These are phyloP conservation scores for Egretta garzetta DNA, from an alignment of 2,113 vertebrate genomes.

Conservation along the genomic window DNA sequence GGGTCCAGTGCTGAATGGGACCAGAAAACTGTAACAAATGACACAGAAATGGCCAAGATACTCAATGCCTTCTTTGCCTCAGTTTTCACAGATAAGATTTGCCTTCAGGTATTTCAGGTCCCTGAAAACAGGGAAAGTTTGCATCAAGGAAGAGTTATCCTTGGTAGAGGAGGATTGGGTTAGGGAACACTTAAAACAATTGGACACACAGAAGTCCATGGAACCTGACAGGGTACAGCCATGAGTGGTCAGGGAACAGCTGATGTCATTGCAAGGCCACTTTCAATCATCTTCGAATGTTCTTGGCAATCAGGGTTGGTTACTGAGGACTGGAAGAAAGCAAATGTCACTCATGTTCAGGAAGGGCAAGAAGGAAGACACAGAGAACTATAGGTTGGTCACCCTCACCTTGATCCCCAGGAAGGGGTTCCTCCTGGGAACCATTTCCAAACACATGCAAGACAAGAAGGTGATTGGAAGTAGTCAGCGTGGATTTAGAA, in stretches of 20 bases:
- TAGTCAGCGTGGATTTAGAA: neutral
- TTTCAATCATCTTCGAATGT: neutral
- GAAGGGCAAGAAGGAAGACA: neutral
- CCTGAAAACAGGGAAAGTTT: neutral
- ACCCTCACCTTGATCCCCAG: neutral
- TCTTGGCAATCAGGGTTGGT: neutral
- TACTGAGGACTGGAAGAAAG: neutral
- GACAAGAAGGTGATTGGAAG: neutral
- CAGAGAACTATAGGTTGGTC: neutral
- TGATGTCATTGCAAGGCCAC: neutral
- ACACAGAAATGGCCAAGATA: neutral
- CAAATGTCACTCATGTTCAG: neutral
- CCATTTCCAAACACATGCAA: neutral
- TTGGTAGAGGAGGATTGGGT: neutral
- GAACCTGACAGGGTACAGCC: neutral
- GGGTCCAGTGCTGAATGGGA: neutral
- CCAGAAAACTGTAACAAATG: neutral
- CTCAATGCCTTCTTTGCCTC: accelerated
- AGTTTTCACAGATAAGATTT: neutral
- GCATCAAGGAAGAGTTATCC: neutral
- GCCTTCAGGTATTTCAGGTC: neutral
- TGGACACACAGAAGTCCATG: neutral
- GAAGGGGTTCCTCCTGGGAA: neutral
- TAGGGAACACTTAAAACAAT: neutral
- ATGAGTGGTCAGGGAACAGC: neutral